Evolutionary conservation across 1,140 invertebrate genomes (phyloP).

Genomic region (Idris sp.): DNA sequence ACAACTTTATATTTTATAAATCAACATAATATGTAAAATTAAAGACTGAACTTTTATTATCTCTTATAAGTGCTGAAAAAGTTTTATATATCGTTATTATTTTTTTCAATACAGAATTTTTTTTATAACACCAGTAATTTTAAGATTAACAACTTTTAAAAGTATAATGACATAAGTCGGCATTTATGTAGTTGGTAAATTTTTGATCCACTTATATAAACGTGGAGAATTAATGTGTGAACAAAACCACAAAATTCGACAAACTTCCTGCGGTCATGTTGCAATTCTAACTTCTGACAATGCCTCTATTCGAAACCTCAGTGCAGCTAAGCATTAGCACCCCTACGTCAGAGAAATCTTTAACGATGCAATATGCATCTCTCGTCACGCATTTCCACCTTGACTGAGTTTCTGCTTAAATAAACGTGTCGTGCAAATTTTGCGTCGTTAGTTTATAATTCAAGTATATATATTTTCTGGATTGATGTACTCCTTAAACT

Average conservation of each 20-base stretch:
- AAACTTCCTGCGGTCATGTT: constrained; percentile 60
- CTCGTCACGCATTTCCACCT: constrained; percentile 51
- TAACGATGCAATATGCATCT: constrained; percentile 62
- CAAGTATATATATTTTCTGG: constrained; percentile 48
- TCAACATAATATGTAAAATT: too few relatives aligned
- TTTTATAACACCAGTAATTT: too few relatives aligned
- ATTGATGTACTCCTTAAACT: too few relatives aligned
- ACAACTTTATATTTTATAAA: too few relatives aligned
- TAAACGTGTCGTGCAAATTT: constrained; percentile 47
- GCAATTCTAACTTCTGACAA: constrained; percentile 64
- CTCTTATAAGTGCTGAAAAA: too few relatives aligned
- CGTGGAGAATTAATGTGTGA: constrained; percentile 55
- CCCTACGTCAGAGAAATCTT: constrained; percentile 58
- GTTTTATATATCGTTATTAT: too few relatives aligned
- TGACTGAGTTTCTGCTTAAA: constrained; percentile 57
- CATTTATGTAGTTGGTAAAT: constrained; percentile 3
- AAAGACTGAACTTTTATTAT: too few relatives aligned
- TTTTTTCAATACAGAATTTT: too few relatives aligned
- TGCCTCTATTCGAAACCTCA: constrained; percentile 62
- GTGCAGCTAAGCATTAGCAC: constrained; percentile 55
- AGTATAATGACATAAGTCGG: too few relatives aligned
- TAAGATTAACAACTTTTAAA: too few relatives aligned
- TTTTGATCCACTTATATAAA: constrained; percentile 43
- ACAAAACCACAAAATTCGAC: constrained; percentile 59
- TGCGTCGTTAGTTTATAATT: constrained; percentile 60